phyloP scores from a whole-genome alignment of 2,113 vertebrate genomes.

The Apteryx mantelli region DNA sequence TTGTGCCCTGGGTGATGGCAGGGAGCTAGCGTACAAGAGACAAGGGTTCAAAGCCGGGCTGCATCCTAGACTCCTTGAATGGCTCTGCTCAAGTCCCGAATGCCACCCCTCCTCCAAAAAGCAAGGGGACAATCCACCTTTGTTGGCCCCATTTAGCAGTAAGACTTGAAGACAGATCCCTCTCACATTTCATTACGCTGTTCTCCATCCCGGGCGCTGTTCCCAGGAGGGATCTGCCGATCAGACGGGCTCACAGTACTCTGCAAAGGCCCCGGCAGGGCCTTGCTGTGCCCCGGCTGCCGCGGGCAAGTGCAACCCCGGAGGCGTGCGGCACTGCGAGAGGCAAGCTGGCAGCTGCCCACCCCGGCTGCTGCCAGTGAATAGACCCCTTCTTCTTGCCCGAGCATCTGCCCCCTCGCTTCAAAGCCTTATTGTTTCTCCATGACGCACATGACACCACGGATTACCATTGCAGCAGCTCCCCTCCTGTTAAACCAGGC shows the following conservation, averaged over 20 bases:
- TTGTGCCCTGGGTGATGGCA: background rate
- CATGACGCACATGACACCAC: fast-evolving
- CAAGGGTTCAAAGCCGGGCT: background rate
- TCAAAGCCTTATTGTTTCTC: background rate
- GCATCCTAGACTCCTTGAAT: background rate
- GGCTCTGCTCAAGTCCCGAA: background rate
- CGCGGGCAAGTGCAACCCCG: background rate
- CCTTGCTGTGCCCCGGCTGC: background rate
- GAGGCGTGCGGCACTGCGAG: background rate
- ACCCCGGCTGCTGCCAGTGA: background rate
- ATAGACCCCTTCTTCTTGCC: background rate
- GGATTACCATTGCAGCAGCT: background rate
- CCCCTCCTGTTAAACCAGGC: background rate
- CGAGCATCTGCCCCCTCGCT: background rate
- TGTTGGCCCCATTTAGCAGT: background rate
- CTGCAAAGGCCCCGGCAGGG: background rate
- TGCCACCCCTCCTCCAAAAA: background rate
- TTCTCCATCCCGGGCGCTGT: background rate
- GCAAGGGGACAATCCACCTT: background rate
- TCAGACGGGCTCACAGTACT: background rate
- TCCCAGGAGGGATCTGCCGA: background rate
- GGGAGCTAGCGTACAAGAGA: background rate
- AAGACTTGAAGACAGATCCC: too few relatives aligned
- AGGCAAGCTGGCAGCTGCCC: background rate
- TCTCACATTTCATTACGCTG: too few relatives aligned